phyloP scores from a whole-genome alignment of 2,888 invertebrate genomes.

The Ennomos quercinarius region DNA sequence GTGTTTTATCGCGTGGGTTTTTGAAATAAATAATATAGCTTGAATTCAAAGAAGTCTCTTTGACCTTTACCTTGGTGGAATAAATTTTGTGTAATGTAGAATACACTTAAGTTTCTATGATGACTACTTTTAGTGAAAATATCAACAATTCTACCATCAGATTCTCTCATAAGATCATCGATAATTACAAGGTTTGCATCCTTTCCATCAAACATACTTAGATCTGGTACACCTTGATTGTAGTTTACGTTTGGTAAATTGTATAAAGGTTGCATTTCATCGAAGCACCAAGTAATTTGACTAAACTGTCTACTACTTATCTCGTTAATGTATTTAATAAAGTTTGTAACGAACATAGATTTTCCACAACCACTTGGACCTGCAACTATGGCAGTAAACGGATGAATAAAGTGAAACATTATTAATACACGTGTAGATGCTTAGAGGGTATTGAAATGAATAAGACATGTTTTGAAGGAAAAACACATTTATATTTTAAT shows the following conservation, averaged over 20 bases:
- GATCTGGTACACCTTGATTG: conserved; percentile 44
- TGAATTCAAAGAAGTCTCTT: too few species aligned
- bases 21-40: conserved; percentile 46
- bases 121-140: conserved; percentile 34
- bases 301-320: conserved; percentile 19
- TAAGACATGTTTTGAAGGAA: too few species aligned
- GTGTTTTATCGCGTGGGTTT: conserved; percentile 45
- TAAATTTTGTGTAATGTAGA: too few species aligned
- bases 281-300: conserved; percentile 26
- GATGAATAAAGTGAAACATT: conserved; percentile 31
- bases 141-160: conserved; percentile 45
- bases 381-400: conserved; percentile 40
- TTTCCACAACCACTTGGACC: conserved; percentile 47
- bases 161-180: conserved; percentile 51
- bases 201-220: conserved; percentile 42
- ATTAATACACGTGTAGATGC: conserved; percentile 2
- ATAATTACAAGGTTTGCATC: conserved; percentile 43
- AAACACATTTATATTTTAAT: too few species aligned
- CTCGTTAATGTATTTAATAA: conserved; percentile 26
- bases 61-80: conserved; percentile 45
- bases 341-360: conserved; percentile 34
- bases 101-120: conserved; percentile 47
- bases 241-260: conserved; percentile 41
- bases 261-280: conserved; percentile 41
- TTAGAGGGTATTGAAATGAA: too few species aligned